These are phyloP conservation scores for Patiria miniata DNA, from an alignment of 35 echinoderm and acorn worm genomes.

Conservation along the genomic window DNA sequence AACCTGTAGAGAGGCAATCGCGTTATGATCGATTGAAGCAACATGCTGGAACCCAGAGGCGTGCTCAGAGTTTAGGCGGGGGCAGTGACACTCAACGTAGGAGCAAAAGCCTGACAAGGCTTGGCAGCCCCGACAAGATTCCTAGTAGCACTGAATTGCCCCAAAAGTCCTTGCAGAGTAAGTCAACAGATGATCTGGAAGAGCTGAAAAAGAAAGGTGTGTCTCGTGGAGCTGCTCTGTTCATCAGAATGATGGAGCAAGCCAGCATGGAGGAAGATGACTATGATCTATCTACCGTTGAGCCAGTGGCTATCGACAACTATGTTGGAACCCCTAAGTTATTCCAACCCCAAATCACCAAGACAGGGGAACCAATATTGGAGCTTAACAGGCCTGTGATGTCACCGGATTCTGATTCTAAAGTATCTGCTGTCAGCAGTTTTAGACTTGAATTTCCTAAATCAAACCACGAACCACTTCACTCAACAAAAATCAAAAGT, in stretches of 20 bases:
- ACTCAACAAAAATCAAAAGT: not conserved
- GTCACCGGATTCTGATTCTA: too few species aligned
- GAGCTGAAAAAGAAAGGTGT: not conserved
- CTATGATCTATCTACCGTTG: not conserved
- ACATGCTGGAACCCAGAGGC: not conserved
- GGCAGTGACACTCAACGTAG: not conserved
- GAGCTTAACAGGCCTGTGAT: not conserved
- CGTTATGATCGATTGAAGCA: conserved; percentile 53
- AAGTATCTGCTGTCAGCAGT: too few species aligned
- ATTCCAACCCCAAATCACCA: conserved; percentile 16
- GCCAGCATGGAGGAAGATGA: conserved; percentile 12
- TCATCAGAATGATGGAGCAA: conserved; percentile 16
- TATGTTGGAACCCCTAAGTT: conserved; percentile 8
- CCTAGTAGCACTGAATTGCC: not conserved
- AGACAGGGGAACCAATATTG: conserved; percentile 7
- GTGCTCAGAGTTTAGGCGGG: not conserved
- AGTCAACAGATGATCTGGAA: conserved; percentile 10
- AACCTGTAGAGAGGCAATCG: conserved; percentile 26
- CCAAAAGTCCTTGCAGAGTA: not conserved
- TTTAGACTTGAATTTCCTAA: too few species aligned
- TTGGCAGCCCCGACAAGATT: not conserved
- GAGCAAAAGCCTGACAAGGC: conserved; percentile 48
- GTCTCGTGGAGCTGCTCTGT: conserved; percentile 10
- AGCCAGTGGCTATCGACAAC: not conserved
- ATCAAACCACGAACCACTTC: not conserved